phyloP scores from a whole-genome alignment of 2,888 invertebrate species.

The Deilephila porcellus region DNA sequence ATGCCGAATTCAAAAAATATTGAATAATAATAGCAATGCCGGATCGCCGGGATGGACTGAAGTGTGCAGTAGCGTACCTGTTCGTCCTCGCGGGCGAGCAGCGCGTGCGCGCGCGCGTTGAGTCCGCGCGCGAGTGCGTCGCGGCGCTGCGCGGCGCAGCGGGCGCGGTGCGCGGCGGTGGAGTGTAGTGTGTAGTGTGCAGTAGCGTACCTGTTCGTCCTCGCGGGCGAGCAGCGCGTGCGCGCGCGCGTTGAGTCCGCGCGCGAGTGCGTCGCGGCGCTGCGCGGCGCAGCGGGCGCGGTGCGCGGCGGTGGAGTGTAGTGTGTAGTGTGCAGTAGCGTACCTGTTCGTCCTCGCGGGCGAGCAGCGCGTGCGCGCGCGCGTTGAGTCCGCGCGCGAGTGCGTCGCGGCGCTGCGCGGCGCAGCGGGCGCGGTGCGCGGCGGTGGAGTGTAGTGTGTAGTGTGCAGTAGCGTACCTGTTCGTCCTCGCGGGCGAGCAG shows the following conservation, averaged over 20 bases:
- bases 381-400: slow-evolving; percentile 86
- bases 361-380: slow-evolving; percentile 93
- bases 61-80: slow-evolving; percentile 74
- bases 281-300: slow-evolving; percentile 83
- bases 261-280: slow-evolving; percentile 87
- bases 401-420: slow-evolving; percentile 86
- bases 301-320: slow-evolving; percentile 70
- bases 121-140: slow-evolving; percentile 86
- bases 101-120: slow-evolving; percentile 91
- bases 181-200: slow-evolving; percentile 32
- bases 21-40: no score
- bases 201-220: slow-evolving; percentile 88
- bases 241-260: slow-evolving; percentile 87
- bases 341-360: slow-evolving; percentile 93
- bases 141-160: slow-evolving; percentile 84
- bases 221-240: slow-evolving; percentile 94
- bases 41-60: no score
- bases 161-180: slow-evolving; percentile 77
- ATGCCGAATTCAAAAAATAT: no score
- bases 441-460: slow-evolving; percentile 63
- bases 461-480: slow-evolving; percentile 75
- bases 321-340: slow-evolving; percentile 11
- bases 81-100: slow-evolving; percentile 94
- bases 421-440: slow-evolving; percentile 72
- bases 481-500: slow-evolving; percentile 94